These are phyloP conservation scores for Chamaetylas fuelleborni DNA, from an alignment of 2,113 vertebrate genomes.

Conservation along the genomic window DNA sequence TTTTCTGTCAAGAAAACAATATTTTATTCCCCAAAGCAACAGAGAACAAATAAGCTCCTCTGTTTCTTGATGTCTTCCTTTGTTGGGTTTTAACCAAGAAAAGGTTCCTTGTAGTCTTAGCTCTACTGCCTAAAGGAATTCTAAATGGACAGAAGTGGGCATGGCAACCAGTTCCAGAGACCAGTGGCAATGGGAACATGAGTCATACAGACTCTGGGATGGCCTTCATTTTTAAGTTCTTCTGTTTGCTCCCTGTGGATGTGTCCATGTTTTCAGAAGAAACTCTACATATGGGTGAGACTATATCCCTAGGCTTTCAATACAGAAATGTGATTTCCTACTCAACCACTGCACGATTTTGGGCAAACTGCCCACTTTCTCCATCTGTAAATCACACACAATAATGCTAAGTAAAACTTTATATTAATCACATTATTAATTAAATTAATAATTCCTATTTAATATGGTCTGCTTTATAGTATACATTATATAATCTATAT, in stretches of 20 bases:
- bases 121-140: background rate
- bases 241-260: background rate
- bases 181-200: rapidly evolving
- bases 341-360: background rate
- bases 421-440: background rate
- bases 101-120: background rate
- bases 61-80: background rate
- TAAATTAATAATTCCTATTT: background rate
- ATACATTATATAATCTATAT: too few relatives aligned
- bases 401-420: background rate
- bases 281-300: rapidly evolving
- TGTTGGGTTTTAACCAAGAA: background rate
- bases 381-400: background rate
- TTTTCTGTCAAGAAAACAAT: background rate
- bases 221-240: background rate
- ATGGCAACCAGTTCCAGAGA: background rate
- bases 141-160: background rate
- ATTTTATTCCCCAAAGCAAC: background rate
- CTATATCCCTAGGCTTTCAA: background rate
- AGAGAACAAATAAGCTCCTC: background rate
- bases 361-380: background rate
- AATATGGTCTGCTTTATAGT: background rate
- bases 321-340: background rate
- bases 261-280: background rate
- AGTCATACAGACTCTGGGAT: background rate